These are phyloP conservation scores for Trichopria drosophilae DNA, from an alignment of 2,888 invertebrate species.

Conservation along the genomic window DNA sequence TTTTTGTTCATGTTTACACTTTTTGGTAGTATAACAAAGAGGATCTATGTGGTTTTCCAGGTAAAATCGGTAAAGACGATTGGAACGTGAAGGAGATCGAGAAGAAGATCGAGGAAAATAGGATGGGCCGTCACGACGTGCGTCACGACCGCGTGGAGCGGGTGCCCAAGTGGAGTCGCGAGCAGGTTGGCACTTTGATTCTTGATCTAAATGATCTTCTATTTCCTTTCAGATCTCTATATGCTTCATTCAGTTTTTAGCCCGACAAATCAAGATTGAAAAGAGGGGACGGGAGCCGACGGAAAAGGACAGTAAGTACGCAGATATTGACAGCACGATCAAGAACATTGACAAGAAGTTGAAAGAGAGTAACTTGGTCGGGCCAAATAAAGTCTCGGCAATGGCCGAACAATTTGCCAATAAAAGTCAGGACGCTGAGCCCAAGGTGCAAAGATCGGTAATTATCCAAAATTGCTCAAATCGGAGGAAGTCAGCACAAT, in stretches of 20 bases:
- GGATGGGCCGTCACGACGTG: constrained; percentile 67
- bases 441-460: constrained; percentile 63
- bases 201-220: background rate
- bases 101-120: constrained; percentile 81
- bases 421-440: constrained; percentile 55
- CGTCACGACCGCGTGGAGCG: constrained; percentile 65
- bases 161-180: constrained; percentile 89
- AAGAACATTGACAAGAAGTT: constrained; percentile 73
- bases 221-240: constrained; percentile 46
- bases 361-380: constrained; percentile 75
- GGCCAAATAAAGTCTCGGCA: constrained; percentile 79
- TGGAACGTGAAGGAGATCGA: constrained; percentile 92
- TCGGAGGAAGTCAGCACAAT: constrained; percentile 30
- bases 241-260: constrained; percentile 63
- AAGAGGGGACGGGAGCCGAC: constrained; percentile 66
- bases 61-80: constrained; percentile 84
- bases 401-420: constrained; percentile 79
- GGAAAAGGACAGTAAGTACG: constrained; percentile 67
- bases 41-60: constrained; percentile 41
- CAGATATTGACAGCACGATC: constrained; percentile 73
- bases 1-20: background rate
- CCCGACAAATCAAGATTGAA: constrained; percentile 72
- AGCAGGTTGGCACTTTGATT: constrained; percentile 63
- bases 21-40: background rate
- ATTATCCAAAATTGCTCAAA: constrained; percentile 50